Base-by-base conservation (phyloP, 2,113 vertebrate species). In the Halcyon malimbica region DNA sequence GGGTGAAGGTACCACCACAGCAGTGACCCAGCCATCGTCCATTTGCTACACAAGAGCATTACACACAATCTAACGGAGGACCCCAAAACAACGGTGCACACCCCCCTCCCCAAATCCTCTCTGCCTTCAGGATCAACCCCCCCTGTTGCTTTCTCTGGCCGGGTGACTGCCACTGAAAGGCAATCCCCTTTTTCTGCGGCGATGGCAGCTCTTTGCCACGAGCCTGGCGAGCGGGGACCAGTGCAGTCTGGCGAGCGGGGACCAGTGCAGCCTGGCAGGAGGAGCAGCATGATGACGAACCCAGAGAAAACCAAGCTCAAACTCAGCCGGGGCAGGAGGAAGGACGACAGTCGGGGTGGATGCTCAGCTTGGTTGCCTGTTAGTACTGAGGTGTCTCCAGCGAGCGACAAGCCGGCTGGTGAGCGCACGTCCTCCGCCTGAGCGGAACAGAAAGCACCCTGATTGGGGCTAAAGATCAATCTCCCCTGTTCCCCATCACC, bases 391-490 rank as follows among this genome's bases (percentile, higher is more conserved):
- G 16, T 54, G 88, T 54, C 19, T 88, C 14, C 48, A 60, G 54
- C 6, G 8, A 74, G 87, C 11, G 37, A 10, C 31, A 19, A 10
- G 33, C 42, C 74, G 76, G 46, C 11, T 53, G 9, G 24, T 2
- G 24, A 44, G 56, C 20, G 3, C 39, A 5, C 18, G 4, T 33
- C 57, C 29, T 10, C 33, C 2, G 4, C 0, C 42, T 31, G 41
- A 62, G 28, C 53, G 46, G 48, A 56, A 26, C 46, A 42, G 48
- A 15, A 8, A 53, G 28, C 20, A 50, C 16, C 69, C 28, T 13
- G 41, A 50, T 11, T 0, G 2, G 39, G 64, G 62, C 35, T 70
- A 48, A 7, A 14, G 16, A 16, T 0, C 6, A 6, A 50, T 28
- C 56, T 6, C 50, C 19, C 77, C 54, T 11, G 3, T 11, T 19